Conservation (phyloP, 2,797 vertebrate species). For the Propithecus deckenii region DNA sequence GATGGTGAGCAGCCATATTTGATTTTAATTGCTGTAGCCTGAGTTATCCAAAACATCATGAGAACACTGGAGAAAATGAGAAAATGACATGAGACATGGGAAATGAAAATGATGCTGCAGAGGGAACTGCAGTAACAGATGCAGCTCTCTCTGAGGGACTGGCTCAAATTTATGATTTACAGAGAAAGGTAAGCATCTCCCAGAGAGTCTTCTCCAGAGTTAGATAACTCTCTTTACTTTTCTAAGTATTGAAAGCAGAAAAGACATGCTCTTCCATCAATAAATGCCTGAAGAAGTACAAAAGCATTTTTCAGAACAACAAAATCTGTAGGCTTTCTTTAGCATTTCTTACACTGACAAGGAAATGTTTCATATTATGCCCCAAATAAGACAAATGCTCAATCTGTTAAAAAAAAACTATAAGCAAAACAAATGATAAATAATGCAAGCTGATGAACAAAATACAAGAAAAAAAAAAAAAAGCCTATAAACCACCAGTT, state of each 20-base stretch:
- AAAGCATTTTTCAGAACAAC: conserved; percentile 26
- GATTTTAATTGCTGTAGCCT: conserved; percentile 63
- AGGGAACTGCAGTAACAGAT: conserved; percentile 56
- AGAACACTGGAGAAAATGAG: conserved; percentile 63
- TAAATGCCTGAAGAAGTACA: not conserved
- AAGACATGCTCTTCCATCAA: not conserved
- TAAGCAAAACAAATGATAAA: conserved; percentile 35
- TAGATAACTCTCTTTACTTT: conserved; percentile 47
- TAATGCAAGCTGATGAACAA: conserved; percentile 17
- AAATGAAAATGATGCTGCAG: conserved; percentile 51
- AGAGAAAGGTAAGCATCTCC: conserved; percentile 17
- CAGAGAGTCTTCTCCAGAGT: not conserved
- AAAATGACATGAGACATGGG: conserved; percentile 60
- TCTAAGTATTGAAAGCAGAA: not conserved
- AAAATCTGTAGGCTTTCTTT: conserved; percentile 42
- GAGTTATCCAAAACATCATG: conserved; percentile 66
- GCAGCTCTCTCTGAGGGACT: not conserved
- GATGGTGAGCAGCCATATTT: conserved; percentile 41
- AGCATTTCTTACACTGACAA: not conserved
- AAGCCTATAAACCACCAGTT: not conserved
- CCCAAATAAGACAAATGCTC: conserved; percentile 40
- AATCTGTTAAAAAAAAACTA: not conserved
- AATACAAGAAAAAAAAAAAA: not conserved
- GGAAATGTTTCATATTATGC: not conserved
- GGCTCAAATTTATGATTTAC: conserved; percentile 49